These are phyloP conservation scores for Hydraecia micacea DNA, from an alignment of 2,888 invertebrate genomes.

Conservation along the genomic window DNA sequence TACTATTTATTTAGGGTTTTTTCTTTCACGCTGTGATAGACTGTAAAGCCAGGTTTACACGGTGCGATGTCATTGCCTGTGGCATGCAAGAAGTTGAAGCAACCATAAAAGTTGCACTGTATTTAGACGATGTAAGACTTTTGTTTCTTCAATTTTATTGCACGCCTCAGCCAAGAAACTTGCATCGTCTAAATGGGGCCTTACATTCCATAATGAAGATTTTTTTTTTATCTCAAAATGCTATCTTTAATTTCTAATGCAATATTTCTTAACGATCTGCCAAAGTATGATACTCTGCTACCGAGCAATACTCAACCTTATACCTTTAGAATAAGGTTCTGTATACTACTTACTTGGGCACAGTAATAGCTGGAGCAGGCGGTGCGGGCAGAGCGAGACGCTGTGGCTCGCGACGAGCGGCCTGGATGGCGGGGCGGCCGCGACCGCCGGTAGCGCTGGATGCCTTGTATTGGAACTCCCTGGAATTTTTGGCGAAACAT, in stretches of 20 bases:
- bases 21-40: background rate
- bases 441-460: conserved; percentile 28
- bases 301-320: background rate
- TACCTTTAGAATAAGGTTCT: background rate
- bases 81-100: background rate
- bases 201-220: background rate
- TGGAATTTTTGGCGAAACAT: conserved; percentile 55
- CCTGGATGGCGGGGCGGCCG: conserved; percentile 52
- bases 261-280: background rate
- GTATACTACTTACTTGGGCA: conserved; percentile 63
- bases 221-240: background rate
- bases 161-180: background rate
- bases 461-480: conserved; percentile 83
- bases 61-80: background rate
- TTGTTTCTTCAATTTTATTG: background rate
- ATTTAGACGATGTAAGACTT: background rate
- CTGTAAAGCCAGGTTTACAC: background rate
- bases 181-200: background rate
- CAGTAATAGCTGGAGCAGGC: conserved; percentile 61
- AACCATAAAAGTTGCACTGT: background rate
- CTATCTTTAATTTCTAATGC: background rate
- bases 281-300: background rate
- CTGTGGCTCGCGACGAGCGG: conserved; percentile 61
- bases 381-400: conserved; percentile 72
- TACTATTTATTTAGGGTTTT: background rate